Conservation (phyloP, 2,113 vertebrate species). For the Genyomyrus donnyi region DNA sequence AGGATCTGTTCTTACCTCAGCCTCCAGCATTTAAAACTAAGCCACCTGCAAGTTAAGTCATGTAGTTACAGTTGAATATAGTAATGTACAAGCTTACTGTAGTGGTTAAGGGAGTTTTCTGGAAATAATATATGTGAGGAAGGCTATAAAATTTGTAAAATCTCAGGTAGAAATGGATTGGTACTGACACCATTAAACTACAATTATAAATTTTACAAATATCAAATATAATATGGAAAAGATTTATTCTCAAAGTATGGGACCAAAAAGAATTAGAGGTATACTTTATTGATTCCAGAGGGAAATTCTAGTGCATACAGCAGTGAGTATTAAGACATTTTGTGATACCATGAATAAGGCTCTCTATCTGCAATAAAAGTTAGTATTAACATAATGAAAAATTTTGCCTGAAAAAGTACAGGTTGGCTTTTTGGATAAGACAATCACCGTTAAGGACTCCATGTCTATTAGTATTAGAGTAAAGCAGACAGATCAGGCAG, state of each 20-base stretch:
- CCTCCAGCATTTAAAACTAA: neutral
- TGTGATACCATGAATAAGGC: neutral
- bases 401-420: neutral
- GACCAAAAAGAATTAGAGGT: neutral
- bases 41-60: neutral
- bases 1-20: neutral
- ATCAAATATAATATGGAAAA: neutral
- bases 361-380: neutral
- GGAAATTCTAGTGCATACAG: neutral
- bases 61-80: neutral
- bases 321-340: neutral
- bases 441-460: neutral
- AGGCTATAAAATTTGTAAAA: neutral
- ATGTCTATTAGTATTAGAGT: neutral
- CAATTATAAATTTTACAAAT: neutral
- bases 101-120: neutral
- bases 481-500: neutral
- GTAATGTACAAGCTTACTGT: neutral
- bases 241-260: neutral
- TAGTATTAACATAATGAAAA: neutral
- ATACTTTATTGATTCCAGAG: neutral
- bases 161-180: neutral
- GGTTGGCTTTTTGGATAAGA: neutral
- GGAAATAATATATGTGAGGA: neutral
- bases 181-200: neutral